Base-by-base conservation (phyloP, 2,888 invertebrate species). In the Neoaliturus tenellus region DNA sequence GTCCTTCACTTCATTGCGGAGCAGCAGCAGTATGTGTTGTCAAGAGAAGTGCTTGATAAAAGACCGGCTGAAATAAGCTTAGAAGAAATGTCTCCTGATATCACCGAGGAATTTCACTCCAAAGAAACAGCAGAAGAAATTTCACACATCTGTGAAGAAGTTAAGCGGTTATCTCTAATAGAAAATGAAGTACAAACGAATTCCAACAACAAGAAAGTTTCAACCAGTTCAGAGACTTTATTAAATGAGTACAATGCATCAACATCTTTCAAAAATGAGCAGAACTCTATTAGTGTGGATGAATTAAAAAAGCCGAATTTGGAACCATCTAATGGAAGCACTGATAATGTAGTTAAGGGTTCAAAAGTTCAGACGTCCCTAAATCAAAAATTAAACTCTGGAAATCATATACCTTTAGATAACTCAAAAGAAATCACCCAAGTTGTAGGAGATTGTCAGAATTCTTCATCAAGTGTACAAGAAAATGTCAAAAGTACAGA, bases 1-100 rank as follows among this genome's bases (percentile, higher is more conserved):
- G 95, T 95, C 0, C 91, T 95, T 5, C 93, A 94, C 84, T 95
- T 95, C 89, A 95, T 95, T 87, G 95, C 95, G 4, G 95, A 95
- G 87, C 95, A 95, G 89, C 95, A 95, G 88, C 94, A 94, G 89
- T 95, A 95, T 89, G 94, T 93, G 87, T 91, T 92, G 80, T 92
- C 92, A 86, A 91, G 93, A 87, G 94, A 94, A 89, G 92, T 92
- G 85, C 91, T 92, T 73, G 93, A 93, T 88, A 88, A 83, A 86
- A 87, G 85, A 86, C 89, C 85, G 85, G 88, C 85, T 39, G 89
- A 85, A 75, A 78, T 80, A 39, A 55, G 62, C 80, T 84, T 85
- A 58, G 85, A 84, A 71, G 83, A 82, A 69, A 78, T 83, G 84
- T 82, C 80, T 58, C 82, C 84, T 2, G 83, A 83, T 17, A n/a